A percentile compares a stretch with the other conserved stretches of the same genome.
Evolutionary conservation across 2,797 vertebrate species (phyloP).

Genomic region (Thamnophis elegans): DNA sequence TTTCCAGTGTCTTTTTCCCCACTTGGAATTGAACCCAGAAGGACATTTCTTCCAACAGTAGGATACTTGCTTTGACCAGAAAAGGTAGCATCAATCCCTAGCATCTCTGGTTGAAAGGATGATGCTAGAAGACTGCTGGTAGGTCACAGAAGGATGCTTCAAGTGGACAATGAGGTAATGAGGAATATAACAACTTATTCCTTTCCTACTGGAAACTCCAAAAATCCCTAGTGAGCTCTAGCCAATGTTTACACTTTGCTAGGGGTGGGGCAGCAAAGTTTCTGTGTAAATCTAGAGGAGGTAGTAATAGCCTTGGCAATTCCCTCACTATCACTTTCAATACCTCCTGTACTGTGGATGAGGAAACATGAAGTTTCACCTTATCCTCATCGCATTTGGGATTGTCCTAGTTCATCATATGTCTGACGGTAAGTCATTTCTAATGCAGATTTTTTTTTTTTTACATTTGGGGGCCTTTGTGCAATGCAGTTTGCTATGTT

Average conservation of each 20-base stretch:
- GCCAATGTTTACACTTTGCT: constrained; percentile 20
- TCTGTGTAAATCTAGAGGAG: background rate
- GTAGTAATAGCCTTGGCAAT: background rate
- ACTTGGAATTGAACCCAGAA: too few relatives aligned
- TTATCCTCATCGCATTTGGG: constrained; percentile 38
- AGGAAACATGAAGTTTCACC: constrained; percentile 46
- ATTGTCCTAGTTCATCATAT: constrained; percentile 6
- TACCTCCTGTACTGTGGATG: background rate
- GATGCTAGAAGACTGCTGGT: background rate
- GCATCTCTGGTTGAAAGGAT: background rate
- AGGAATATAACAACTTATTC: background rate
- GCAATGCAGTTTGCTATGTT: background rate
- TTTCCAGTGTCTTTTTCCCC: too few relatives aligned
- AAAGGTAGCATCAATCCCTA: background rate
- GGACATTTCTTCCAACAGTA: too few relatives aligned
- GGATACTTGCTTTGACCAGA: background rate
- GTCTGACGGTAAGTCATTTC: constrained; percentile 58
- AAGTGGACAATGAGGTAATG: background rate
- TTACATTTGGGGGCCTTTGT: background rate
- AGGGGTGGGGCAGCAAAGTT: constrained; percentile 56
- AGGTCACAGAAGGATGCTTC: background rate
- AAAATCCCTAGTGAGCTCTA: background rate
- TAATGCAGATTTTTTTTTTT: background rate
- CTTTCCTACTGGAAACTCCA: background rate
- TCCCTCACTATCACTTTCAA: background rate